Conservation (phyloP, 1,140 invertebrate genomes). For the Zaprionus davidi region DNA sequence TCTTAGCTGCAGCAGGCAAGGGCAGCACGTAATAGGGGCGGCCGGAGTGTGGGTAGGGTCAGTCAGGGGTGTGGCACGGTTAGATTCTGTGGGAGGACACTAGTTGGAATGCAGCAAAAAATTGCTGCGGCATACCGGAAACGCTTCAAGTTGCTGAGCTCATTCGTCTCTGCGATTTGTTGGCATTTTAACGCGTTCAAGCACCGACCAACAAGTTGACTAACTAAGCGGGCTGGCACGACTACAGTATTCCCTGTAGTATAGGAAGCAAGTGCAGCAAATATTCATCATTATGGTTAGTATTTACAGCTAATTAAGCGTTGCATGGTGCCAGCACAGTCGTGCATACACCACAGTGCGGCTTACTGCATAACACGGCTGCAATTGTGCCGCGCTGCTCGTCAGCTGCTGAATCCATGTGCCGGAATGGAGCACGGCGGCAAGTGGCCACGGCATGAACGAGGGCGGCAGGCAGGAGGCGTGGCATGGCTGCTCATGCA, state of each 20-base stretch:
- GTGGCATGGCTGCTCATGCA: constrained; percentile 70
- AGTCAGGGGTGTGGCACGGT: constrained; percentile 1
- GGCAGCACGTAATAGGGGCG: neutral
- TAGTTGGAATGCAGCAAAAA: constrained; percentile 52
- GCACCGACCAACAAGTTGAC: constrained; percentile 45
- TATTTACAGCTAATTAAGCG: neutral
- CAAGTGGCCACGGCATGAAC: constrained; percentile 10
- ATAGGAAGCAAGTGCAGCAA: neutral
- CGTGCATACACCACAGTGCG: neutral
- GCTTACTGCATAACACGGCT: constrained; percentile 1
- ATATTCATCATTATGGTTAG: neutral
- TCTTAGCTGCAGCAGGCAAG: constrained; percentile 25
- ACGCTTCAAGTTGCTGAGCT: constrained; percentile 80
- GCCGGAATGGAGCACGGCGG: constrained; percentile 15
- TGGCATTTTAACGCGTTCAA: constrained; percentile 78
- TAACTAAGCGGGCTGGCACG: neutral
- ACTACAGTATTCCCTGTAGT: constrained; percentile 7
- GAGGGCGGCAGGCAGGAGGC: constrained; percentile 17
- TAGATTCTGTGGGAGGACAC: constrained; percentile 3
- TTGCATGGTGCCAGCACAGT: neutral
- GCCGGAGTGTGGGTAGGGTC: neutral
- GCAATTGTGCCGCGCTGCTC: constrained; percentile 44
- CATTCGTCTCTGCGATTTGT: constrained; percentile 82
- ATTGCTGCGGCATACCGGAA: constrained; percentile 81
- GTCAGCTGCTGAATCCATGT: constrained; percentile 38